Conservation (phyloP, 1,140 invertebrate species). For the Arion vulgaris region DNA sequence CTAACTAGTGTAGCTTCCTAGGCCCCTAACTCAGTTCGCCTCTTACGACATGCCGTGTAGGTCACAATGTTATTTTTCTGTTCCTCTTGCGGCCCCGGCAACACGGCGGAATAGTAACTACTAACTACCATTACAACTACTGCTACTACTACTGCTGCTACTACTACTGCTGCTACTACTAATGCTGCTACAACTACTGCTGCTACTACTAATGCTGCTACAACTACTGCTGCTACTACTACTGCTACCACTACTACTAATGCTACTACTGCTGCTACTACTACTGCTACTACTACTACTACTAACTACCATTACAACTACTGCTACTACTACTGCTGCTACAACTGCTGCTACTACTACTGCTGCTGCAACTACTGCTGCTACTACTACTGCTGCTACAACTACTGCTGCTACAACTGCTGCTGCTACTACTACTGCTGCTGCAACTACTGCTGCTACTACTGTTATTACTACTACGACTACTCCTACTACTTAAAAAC, state of each 20-base stretch:
- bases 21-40: no score
- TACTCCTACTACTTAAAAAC: slow-evolving; percentile 17
- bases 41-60: no score
- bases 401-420: background rate
- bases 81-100: no score
- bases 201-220: no score
- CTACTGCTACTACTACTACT: slow-evolving; percentile 19
- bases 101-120: no score
- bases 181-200: no score
- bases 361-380: background rate
- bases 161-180: no score
- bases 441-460: slow-evolving; percentile 19
- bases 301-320: slow-evolving; percentile 22
- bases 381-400: background rate
- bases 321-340: background rate
- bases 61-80: no score
- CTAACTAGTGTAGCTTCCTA: no score
- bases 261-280: no score
- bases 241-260: no score
- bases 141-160: slow-evolving; percentile 1
- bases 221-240: no score
- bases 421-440: slow-evolving; percentile 18
- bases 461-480: background rate
- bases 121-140: background rate
- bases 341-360: background rate